Conservation (phyloP, 2,888 invertebrate species). For the Rhagonycha fulva region DNA sequence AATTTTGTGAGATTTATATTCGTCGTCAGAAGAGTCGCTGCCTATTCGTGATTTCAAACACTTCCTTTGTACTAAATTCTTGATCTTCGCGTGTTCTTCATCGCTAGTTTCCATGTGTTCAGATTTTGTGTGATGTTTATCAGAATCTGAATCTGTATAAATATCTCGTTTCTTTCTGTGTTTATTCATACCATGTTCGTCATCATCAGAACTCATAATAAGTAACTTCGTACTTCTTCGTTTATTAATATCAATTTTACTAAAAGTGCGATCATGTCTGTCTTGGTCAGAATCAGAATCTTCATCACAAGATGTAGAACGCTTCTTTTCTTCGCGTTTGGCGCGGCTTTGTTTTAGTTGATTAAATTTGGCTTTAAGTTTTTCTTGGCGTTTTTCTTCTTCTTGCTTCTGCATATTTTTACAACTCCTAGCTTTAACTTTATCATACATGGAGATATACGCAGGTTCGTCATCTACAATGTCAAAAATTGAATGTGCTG, state of each 20-base stretch:
- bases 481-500: constrained; percentile 90
- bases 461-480: constrained; percentile 87
- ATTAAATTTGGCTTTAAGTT: constrained; percentile 87
- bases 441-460: constrained; percentile 97
- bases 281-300: constrained; percentile 71
- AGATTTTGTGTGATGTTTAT: constrained; percentile 57
- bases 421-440: constrained; percentile 91
- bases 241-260: constrained; percentile 39
- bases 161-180: constrained; percentile 55
- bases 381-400: constrained; percentile 83
- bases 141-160: constrained; percentile 60
- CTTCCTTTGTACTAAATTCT: constrained; percentile 64
- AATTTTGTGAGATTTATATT: constrained; percentile 59
- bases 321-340: constrained; percentile 86
- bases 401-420: constrained; percentile 93
- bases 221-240: constrained; percentile 47
- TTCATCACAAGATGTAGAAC: constrained; percentile 87
- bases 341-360: constrained; percentile 86
- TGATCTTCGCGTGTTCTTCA: constrained; percentile 54
- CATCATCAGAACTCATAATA: constrained; percentile 52
- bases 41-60: constrained; percentile 74
- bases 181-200: constrained; percentile 41
- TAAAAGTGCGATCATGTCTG: constrained; percentile 42
- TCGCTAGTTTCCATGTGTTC: constrained; percentile 52
- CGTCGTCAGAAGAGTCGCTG: constrained; percentile 79